Evolutionary conservation across 2,797 vertebrate species (phyloP), one percentile per base, ranked within the genome.

Genomic region (Oryzias dopingdopingensis): DNA sequence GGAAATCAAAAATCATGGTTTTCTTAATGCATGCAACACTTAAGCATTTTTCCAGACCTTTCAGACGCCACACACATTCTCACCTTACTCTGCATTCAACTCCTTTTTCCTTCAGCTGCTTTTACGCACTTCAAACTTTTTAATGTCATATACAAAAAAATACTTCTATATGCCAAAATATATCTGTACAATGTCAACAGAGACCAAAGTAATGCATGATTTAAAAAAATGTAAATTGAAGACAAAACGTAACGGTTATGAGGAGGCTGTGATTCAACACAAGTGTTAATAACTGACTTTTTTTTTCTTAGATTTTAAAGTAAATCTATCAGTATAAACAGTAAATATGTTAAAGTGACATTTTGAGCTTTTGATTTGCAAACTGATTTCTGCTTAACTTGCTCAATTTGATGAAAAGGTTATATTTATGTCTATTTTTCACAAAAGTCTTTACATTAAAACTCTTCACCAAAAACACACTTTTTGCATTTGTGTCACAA

Each of bases 131-230:
- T 82, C 84, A 76, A 66, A 68, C 74, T 69, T 63, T 63, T 81
- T 84, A 85, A 90, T 85, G 82, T 79, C 72, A 37, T 80, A 91
- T 32, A 10, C 29, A 86, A 80, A 85, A 90, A 92, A 91, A 92
- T 91, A 91, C 76, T 87, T 89, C 85, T 88, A 86, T 91, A 90
- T 91, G 90, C 83, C 87, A 93, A 93, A 93, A 91, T 92, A 92
- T 90, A 91, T 90, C 85, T 92, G 90, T 92, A 92, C 89, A 92
- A 84, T 85, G 87, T 88, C 79, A 88, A 90, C 82, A 70, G 72
- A 87, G 65, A 75, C 59, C 71, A 55, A 78, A 76, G 68, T 42
- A 85, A 74, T 56, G 52, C 52, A 72, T 70, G 67, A 57, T 29
- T 6, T n/a, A 49, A 58, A 59, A 63, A 75, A 8, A 65, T 68